Base-by-base conservation (phyloP, 1,140 invertebrate genomes). In the Calosoma granatense region DNA sequence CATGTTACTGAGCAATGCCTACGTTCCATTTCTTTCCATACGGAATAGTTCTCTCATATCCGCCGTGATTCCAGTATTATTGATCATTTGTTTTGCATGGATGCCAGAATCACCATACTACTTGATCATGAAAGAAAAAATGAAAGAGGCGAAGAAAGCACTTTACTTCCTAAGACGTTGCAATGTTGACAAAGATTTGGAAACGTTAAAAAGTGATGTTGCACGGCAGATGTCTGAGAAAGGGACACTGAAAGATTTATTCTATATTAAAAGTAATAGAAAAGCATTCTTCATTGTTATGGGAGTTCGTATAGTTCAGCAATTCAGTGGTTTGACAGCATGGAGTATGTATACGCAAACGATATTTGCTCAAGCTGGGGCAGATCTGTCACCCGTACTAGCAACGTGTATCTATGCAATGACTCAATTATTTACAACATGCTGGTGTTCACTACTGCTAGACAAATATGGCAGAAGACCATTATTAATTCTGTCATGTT, bases 311-410 rank as follows among this genome's bases (percentile, higher is more conserved):
- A 66, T 71, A 63, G 68, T 81, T n/a, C 81, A 83, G 59, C 80
- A 86, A 56, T 76, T 81, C 43, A 76, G 77, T 39, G 81, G 81
- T 19, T 71, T 78, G 6, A 79, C 78, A 53, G 81, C 80, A n/a
- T 36, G 26, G 26, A 36, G 26, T 36, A 9, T 36, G 26, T 36
- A 9, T 36, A 36, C 26, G 6, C 26, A 36, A 36, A 77, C 76
- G 19, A 74, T 76, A 1, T 72, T 78, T 14, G 68, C 67, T 1
- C 67, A 69, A 17, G 69, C 67, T 26, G 65, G 65, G 11, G 59
- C 66, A 0, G 65, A 62, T 9, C 17, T 73, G 1, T 62, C 68
- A 2, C 65, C 74, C 0, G 63, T 61, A 0, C 55, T 67, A 15
- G 63, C 66, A 1, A 72, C 73, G 1, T 75, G 73, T 20, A 58